These are phyloP conservation scores for Drosophila ananassae DNA, from an alignment of 1,140 invertebrate species.

Conservation along the genomic window DNA sequence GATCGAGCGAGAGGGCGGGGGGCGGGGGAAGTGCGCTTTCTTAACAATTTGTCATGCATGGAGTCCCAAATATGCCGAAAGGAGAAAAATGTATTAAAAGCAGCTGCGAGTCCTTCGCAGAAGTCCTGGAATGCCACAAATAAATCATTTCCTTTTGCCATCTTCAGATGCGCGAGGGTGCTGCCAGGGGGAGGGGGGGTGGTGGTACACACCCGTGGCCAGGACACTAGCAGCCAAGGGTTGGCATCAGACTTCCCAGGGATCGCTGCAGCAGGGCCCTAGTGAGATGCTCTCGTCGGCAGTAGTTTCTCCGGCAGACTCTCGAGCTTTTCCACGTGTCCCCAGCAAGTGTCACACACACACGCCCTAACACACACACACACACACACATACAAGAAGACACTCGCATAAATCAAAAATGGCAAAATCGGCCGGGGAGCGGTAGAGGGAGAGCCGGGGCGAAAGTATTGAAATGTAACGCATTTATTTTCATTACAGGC, in stretches of 20 bases:
- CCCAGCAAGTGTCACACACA: slow-evolving; percentile 75
- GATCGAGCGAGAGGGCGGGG: slow-evolving; percentile 20
- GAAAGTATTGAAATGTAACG: slow-evolving; percentile 82
- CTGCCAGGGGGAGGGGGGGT: too few species aligned
- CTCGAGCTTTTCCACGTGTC: slow-evolving; percentile 79
- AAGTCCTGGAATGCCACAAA: slow-evolving; percentile 78
- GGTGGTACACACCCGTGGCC: too few species aligned
- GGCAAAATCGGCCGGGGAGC: neutral
- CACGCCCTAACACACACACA: slow-evolving; percentile 19
- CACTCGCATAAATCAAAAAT: slow-evolving; percentile 71
- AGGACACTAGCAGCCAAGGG: too few species aligned
- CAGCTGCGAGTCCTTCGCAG: slow-evolving; percentile 58
- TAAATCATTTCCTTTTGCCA: slow-evolving; percentile 75
- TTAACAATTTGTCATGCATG: slow-evolving; percentile 82
- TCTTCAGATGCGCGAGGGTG: slow-evolving; percentile 7
- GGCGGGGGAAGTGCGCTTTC: slow-evolving; percentile 58
- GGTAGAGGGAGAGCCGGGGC: slow-evolving; percentile 1
- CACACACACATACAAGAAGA: neutral
- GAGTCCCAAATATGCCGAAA: slow-evolving; percentile 80
- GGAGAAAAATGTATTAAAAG: slow-evolving; percentile 79
- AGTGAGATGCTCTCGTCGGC: too few species aligned
- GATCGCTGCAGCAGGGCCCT: too few species aligned
- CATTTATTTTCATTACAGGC: slow-evolving; percentile 79
- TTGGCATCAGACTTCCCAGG: too few species aligned
- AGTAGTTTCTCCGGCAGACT: slow-evolving; percentile 22